Evolutionary conservation across 1,140 invertebrate species (phyloP).

Genomic region (Aporrectodea caliginosa): DNA sequence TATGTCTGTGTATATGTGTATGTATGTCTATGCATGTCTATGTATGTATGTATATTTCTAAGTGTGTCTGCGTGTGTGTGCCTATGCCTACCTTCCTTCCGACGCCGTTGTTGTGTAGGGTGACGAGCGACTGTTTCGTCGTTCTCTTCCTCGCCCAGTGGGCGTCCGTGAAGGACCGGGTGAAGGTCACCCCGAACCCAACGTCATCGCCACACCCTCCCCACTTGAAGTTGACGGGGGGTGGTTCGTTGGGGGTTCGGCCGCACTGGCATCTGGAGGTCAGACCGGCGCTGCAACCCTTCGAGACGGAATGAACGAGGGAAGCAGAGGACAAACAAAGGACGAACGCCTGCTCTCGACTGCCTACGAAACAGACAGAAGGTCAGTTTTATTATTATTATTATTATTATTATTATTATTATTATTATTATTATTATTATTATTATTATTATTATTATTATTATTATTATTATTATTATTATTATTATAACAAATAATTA

Average conservation of each 20-base stretch:
- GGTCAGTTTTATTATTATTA: not conserved
- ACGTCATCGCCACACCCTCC: slow-evolving; percentile 67
- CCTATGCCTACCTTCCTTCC: slow-evolving; percentile 55
- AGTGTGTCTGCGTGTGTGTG: not conserved
- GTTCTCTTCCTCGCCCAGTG: not conserved
- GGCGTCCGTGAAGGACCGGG: slow-evolving; percentile 11
- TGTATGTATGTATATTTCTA: not conserved
- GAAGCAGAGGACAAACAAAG: slow-evolving; percentile 69
- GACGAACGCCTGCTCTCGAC: slow-evolving; percentile 72
- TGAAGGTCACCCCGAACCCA: slow-evolving; percentile 18
- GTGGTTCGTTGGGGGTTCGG: slow-evolving; percentile 59
- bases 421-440: no score
- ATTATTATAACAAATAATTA: no score
- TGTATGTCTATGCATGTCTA: slow-evolving; percentile 1
- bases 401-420: no score
- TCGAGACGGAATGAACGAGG: slow-evolving; percentile 66
- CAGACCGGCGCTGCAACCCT: slow-evolving; percentile 67
- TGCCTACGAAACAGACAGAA: slow-evolving; percentile 63
- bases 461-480: no score
- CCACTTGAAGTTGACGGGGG: slow-evolving; percentile 65
- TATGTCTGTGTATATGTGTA: no score
- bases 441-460: no score
- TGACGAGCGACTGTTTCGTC: slow-evolving; percentile 48
- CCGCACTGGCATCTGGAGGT: slow-evolving; percentile 67
- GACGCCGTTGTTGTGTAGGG: slow-evolving; percentile 60